A percentile compares a stretch with the other conserved stretches of the same genome.
These are phyloP conservation scores for Monopis laevigella DNA, from an alignment of 2,888 invertebrate species.

Conservation along the genomic window DNA sequence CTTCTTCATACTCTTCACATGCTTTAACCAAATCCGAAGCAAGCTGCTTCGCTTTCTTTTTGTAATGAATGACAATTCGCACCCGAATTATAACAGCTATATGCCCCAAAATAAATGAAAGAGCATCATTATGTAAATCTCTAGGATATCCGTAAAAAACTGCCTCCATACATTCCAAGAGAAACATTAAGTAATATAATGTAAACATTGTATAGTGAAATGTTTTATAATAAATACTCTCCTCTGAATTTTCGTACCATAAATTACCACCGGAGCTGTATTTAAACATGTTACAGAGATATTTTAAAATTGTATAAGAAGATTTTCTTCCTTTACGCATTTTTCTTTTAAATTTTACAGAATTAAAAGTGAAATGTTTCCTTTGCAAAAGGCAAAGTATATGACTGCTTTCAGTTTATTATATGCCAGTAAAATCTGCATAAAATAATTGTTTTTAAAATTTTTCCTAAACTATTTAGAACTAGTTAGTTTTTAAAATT, in stretches of 20 bases:
- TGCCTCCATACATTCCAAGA: constrained; percentile 3
- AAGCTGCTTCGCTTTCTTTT: background rate
- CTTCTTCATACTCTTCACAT: constrained; percentile 32
- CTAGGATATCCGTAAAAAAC: constrained; percentile 5
- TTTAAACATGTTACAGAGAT: constrained; percentile 4
- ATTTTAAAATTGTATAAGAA: background rate
- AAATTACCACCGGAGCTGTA: constrained; percentile 5
- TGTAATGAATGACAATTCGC: background rate
- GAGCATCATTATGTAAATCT: constrained; percentile 13
- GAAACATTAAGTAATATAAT: background rate
- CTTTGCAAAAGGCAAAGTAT: too few species aligned
- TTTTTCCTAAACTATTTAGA: too few species aligned
- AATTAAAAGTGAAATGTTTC: too few species aligned
- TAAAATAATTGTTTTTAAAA: too few species aligned
- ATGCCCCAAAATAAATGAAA: background rate
- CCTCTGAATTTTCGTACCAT: constrained; percentile 11
- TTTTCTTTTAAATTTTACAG: too few species aligned
- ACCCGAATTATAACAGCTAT: constrained; percentile 2
- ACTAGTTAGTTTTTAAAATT: too few species aligned
- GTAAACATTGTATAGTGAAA: background rate
- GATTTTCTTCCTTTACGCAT: background rate
- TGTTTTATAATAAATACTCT: background rate
- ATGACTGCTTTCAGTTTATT: too few species aligned
- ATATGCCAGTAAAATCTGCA: too few species aligned
- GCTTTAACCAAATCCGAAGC: constrained; percentile 1